Evolutionary conservation across 2,888 invertebrate genomes (phyloP), one percentile per base, ranked within the genome.

Genomic region (Apeira syringaria): DNA sequence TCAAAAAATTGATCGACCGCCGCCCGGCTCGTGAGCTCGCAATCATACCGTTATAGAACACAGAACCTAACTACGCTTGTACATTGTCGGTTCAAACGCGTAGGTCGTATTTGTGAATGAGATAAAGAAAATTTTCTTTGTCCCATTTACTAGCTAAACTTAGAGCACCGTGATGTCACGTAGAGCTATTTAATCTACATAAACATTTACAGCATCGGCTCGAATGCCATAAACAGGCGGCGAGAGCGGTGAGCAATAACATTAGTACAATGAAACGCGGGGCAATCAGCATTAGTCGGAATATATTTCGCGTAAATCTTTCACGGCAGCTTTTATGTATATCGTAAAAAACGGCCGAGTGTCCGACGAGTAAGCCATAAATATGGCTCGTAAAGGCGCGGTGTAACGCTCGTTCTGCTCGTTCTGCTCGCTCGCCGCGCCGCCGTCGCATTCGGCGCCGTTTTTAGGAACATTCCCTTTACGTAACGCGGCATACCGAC

Each of bases 281-380:
- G 41, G 53, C 64, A 83, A 86, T 87, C 88, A 80, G 80, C 84
- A 86, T 87, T 86, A 86, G 83, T 64, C 74, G 64, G 87, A 83
- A 87, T 87, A 87, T 81, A 86, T 87, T 84, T 79, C 66, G 74
- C 82, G 82, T 88, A 88, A 87, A 88, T 87, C 87, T 85, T 85
- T 76, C 81, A 77, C 84, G 83, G 80, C 77, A 75, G 80, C 78
- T 84, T 87, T 88, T 85, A 88, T 86, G 88, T 85, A 74, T 87
- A 85, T 86, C 87, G 84, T 88, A 87, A 88, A 88, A 87, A 87
- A 84, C 80, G 80, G 64, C 60, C 74, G 71, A 79, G 84, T 81
- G 86, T 82, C 83, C 82, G 68, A 57, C 69, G 74, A 74, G 77
- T 70, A 74, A 71, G 77, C 78, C 69, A 77, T 87, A 86, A 87